Evolutionary conservation across 2,888 invertebrate genomes (phyloP), one percentile per base, ranked within the genome.

Genomic region (Entomobrya multifasciata): DNA sequence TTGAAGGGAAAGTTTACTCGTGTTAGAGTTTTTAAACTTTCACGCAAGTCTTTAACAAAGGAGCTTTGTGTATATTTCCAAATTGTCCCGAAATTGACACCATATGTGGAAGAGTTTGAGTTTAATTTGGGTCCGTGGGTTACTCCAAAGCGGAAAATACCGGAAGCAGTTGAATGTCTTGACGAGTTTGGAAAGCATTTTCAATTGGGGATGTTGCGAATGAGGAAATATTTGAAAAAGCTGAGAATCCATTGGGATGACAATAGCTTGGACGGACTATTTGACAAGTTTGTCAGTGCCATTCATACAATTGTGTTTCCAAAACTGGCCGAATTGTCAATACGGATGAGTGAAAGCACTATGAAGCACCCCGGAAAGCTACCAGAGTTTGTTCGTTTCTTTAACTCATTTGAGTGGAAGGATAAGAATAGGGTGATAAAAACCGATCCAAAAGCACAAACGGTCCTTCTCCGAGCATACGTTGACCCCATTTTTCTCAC

Each of bases 241-340:
- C 55, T 89, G 4, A 30, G n/a, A 30, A 62, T 89, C n/a, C 65
- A 36, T 8, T 89, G 87, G 87, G 55, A 44, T 11, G 86, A 83
- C 36, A 30, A 10, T 8, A 62, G 76, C 13, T 67, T 80, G 25
- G 36, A 36, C 13, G 52, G 47, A 15, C 62, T 85, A 10, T 89
- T 89, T 81, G 82, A 80, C 17, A 83, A 67, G 13, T 80, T 70
- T 57, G 74, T 88, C 20, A 67, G 76, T 6, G 60, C 81, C 8
- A 30, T 89, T 17, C 55, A 84, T 49, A 20, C 78, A 15, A 44
- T 86, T 36, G 55, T 83, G n/a, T 78, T 89, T 41, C 30, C 30
- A 2, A 41, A 41, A 17, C 25, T 89, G 11, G 25, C 49, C 1
- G 86, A 84, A 5, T 1, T 89, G 1, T 20, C 49, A 5, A 30